These are phyloP conservation scores for Trichogramma evanescens DNA, from an alignment of 2,888 invertebrate species.

Conservation along the genomic window DNA sequence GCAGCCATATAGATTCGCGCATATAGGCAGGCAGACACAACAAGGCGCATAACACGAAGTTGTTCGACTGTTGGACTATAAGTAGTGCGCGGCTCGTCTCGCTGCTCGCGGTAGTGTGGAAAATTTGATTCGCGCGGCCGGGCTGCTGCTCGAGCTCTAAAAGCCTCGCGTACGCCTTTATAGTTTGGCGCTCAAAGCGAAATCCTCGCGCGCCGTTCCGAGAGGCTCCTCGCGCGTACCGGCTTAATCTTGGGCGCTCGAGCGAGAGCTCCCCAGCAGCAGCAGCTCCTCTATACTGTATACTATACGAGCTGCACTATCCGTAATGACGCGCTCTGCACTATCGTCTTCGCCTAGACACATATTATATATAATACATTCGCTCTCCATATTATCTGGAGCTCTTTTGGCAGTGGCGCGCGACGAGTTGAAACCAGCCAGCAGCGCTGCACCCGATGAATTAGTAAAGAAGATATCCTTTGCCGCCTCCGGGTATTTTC, in stretches of 20 bases:
- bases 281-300: background rate
- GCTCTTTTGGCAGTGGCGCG: slow-evolving; percentile 21
- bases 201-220: slow-evolving; percentile 10
- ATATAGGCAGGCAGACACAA: too few species aligned
- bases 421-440: slow-evolving; percentile 19
- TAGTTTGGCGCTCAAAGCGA: background rate
- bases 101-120: background rate
- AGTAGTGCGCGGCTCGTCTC: background rate
- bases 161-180: slow-evolving; percentile 20
- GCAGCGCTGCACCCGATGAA: slow-evolving; percentile 33
- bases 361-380: too few species aligned
- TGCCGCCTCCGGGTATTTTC: slow-evolving; percentile 30
- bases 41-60: too few species aligned
- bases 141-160: slow-evolving; percentile 13
- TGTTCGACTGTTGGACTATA: background rate
- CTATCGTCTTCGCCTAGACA: slow-evolving; percentile 12
- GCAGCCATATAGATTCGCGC: too few species aligned
- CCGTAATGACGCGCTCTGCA: background rate
- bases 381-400: too few species aligned
- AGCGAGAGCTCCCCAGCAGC: too few species aligned
- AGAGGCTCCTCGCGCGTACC: slow-evolving; percentile 5
- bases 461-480: slow-evolving; percentile 44
- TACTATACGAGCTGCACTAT: background rate
- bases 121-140: slow-evolving; percentile 25
- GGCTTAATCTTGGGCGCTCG: slow-evolving; percentile 9